These are phyloP conservation scores for Meloe dianella DNA, from an alignment of 2,888 invertebrate species.

Conservation along the genomic window DNA sequence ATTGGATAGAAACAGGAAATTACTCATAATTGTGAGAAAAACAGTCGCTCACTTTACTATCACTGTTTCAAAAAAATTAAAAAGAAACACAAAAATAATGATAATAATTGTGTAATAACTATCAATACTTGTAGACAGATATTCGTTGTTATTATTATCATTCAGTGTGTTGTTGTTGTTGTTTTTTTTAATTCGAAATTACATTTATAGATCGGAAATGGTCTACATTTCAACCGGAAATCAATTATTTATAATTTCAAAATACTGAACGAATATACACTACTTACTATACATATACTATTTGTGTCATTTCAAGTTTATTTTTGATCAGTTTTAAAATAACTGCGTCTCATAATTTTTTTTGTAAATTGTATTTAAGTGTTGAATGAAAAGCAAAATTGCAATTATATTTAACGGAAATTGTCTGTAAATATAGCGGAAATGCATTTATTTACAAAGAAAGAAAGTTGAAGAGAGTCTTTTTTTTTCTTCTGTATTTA, in stretches of 20 bases:
- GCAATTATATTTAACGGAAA: slow-evolving; percentile 3
- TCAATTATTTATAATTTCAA: not conserved
- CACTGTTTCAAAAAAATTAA: not conserved
- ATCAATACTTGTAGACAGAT: too few species aligned
- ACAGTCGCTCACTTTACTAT: slow-evolving; percentile 8
- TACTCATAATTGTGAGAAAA: slow-evolving; percentile 35
- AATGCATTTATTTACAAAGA: not conserved
- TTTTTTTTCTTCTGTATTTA: not conserved
- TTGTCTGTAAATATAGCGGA: not conserved
- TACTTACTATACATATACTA: too few species aligned
- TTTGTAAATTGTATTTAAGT: too few species aligned
- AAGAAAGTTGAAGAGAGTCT: not conserved
- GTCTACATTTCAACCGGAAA: slow-evolving; percentile 1
- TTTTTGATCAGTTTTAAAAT: not conserved
- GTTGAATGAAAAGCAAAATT: not conserved
- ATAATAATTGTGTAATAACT: too few species aligned
- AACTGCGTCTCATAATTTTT: not conserved
- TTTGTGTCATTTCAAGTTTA: not conserved
- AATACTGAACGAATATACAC: not conserved
- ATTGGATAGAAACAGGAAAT: slow-evolving; percentile 36
- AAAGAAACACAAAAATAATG: too few species aligned
- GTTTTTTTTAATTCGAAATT: not conserved
- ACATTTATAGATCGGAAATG: not conserved
- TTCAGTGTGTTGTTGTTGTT: not conserved
- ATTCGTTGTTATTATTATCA: too few species aligned